phyloP scores from a whole-genome alignment of 2,113 vertebrate species.

The Galbula dea region DNA sequence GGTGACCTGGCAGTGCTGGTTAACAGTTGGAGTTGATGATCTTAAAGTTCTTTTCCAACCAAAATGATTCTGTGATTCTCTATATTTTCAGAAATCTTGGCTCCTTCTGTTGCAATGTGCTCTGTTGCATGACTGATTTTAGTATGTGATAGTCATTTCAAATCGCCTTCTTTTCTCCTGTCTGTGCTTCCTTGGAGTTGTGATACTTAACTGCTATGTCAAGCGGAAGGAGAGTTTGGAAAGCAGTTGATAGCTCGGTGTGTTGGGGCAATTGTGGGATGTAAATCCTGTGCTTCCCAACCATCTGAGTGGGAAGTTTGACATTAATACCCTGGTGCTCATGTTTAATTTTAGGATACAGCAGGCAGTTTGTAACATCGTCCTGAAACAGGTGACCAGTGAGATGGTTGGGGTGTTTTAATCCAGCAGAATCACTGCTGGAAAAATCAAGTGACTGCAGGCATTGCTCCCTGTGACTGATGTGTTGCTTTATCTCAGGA shows the following conservation, averaged over 20 bases:
- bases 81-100: neutral
- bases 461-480: neutral
- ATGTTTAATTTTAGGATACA: neutral
- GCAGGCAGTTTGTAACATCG: neutral
- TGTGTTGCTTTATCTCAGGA: constrained; percentile 75
- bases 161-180: neutral
- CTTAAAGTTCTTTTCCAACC: too few relatives aligned
- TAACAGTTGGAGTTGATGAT: too few relatives aligned
- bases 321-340: neutral
- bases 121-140: neutral
- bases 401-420: neutral
- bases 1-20: too few relatives aligned
- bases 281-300: neutral
- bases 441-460: neutral
- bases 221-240: neutral
- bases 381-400: neutral
- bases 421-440: neutral
- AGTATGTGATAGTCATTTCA: neutral
- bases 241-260: neutral
- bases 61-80: too few relatives aligned
- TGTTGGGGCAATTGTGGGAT: neutral
- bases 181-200: neutral
- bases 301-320: neutral
- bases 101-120: neutral
- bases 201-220: neutral